Base-by-base conservation (phyloP, 2,113 vertebrate species). In the Circaetus gallicus region DNA sequence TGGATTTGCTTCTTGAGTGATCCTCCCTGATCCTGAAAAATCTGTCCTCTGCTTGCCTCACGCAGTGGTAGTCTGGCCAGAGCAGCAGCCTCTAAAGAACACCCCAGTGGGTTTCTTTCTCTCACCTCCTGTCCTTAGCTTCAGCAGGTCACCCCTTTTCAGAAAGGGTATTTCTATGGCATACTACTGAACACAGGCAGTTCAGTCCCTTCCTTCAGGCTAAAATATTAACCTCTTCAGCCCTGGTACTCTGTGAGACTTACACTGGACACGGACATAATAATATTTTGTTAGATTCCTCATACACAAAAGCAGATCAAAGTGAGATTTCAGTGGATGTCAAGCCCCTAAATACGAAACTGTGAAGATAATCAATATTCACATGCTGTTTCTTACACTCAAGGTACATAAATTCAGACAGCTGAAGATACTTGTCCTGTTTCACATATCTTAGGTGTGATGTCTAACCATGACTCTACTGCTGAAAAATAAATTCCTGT, bases 51-150 rank as follows among this genome's bases (percentile, higher is more conserved):
- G 13, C 9, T 86, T 42, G 4, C 26, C 7, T 49, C n/a, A 9
- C 2, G 2, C 3, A 42, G 26, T 3, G 2, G 12, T 5, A 40
- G 10, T 18, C n/a, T 84, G 32, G 13, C 8, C 7, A 32, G 6
- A 47, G 22, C 19, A 91, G 7, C 11, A 55, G 10, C 13, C 22
- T 52, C 17, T 63, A 16, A 72, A n/a, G 13, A 70, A 7, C 1
- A 2, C 1, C 7, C 3, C 16, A 16, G 20, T 3, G 4, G 3
- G 2, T 40, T 82, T 82, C 25, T 28, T 80, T 62, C 13, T 89
- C 4, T 22, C 17, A 16, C 55, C 38, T 84, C 17, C 34, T 32
- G 10, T 16, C 21, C 38, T 85, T 29, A 28, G 12, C 12, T 53
- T 66, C 34, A 78, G 4, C 19, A 66, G 16, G 11, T 59, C 26